phyloP scores from a whole-genome alignment of 2,113 vertebrate genomes.

The Aphyosemion australe region DNA sequence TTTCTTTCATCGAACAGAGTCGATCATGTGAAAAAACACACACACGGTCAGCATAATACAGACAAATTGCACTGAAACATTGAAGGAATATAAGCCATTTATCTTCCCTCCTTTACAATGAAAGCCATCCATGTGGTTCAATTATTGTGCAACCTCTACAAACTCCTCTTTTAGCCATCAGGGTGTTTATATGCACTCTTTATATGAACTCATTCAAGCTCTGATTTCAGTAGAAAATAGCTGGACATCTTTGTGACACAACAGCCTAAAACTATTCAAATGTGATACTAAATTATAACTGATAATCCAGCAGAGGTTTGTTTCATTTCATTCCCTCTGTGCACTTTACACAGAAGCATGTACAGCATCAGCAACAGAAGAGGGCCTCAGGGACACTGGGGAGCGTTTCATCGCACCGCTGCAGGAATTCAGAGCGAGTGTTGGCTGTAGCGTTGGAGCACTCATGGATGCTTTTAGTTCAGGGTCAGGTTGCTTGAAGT shows the following conservation, averaged over 20 bases:
- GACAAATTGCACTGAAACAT: conserved; percentile 40
- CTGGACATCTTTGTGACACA: too few relatives aligned
- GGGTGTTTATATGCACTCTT: too few relatives aligned
- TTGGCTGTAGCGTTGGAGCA: conserved; percentile 18
- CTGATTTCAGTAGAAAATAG: too few relatives aligned
- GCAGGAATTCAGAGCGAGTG: conserved; percentile 31
- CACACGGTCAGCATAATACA: conserved; percentile 25
- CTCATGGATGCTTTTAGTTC: conserved; percentile 27
- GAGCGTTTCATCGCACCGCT: conserved; percentile 42
- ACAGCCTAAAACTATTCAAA: neutral
- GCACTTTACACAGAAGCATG: conserved; percentile 2
- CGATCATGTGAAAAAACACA: conserved; percentile 33
- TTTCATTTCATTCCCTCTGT: conserved; percentile 39
- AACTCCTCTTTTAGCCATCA: too few relatives aligned
- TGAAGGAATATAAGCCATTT: conserved; percentile 33
- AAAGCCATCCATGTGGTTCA: conserved; percentile 22
- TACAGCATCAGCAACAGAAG: conserved; percentile 26
- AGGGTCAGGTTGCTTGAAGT: conserved; percentile 41
- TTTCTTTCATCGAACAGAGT: neutral
- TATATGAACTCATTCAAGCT: too few relatives aligned
- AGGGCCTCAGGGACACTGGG: conserved; percentile 24
- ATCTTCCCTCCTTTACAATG: conserved; percentile 27
- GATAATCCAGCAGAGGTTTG: conserved; percentile 41
- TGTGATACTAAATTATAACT: conserved; percentile 47
- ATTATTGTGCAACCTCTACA: conserved; percentile 11